These are phyloP conservation scores for Bucco capensis DNA, from an alignment of 2,113 vertebrate species.

Conservation along the genomic window DNA sequence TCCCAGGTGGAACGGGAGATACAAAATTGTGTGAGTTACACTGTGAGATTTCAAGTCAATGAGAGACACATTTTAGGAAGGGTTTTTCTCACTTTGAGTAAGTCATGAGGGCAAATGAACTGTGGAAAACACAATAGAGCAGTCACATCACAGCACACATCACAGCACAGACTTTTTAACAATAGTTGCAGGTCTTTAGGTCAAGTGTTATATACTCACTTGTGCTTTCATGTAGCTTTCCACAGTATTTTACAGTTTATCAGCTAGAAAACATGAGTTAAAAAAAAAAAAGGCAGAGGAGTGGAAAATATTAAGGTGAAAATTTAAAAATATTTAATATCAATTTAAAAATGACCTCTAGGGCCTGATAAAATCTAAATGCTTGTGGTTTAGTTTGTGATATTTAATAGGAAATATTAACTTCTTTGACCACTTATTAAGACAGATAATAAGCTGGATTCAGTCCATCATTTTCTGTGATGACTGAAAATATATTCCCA, in stretches of 20 bases:
- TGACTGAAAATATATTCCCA: background rate
- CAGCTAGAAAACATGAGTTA: background rate
- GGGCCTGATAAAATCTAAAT: background rate
- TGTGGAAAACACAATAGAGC: background rate
- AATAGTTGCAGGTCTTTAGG: background rate
- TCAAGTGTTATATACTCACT: background rate
- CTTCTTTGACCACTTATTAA: background rate
- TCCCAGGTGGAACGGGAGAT: background rate
- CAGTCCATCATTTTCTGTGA: background rate
- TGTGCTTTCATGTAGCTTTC: background rate
- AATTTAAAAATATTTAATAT: background rate
- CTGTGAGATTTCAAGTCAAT: background rate
- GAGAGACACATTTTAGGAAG: background rate
- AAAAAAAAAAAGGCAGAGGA: background rate
- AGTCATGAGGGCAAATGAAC: background rate
- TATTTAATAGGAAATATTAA: background rate
- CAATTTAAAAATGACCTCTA: background rate
- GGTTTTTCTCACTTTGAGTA: background rate
- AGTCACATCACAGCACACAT: background rate
- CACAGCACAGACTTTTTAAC: background rate
- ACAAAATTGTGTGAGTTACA: background rate
- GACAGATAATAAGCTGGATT: background rate
- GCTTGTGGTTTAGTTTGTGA: background rate
- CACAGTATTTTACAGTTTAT: background rate
- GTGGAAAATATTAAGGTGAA: background rate